A percentile compares a stretch with the other conserved stretches of the same genome.
These are phyloP conservation scores for Aegithalos caudatus DNA, from an alignment of 2,113 vertebrate genomes.

Conservation along the genomic window DNA sequence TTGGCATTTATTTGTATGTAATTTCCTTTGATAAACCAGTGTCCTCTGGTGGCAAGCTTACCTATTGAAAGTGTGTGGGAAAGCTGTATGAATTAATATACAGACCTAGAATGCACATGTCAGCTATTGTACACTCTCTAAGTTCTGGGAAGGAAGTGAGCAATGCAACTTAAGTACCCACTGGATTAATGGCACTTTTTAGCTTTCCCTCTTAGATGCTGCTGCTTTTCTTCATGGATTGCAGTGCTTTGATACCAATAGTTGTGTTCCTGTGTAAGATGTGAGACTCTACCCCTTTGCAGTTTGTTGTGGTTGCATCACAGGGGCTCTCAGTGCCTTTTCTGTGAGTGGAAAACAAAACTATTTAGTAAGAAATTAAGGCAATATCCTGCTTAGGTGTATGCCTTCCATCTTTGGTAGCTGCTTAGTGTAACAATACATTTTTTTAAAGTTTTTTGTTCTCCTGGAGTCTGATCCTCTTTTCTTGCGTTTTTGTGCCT, in stretches of 20 bases:
- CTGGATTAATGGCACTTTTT: neutral
- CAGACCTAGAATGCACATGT: neutral
- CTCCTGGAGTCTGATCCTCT: neutral
- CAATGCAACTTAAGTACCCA: neutral
- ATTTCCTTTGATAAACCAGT: neutral
- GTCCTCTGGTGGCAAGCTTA: neutral
- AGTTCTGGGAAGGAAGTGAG: neutral
- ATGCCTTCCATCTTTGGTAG: neutral
- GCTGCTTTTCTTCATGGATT: neutral
- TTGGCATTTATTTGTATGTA: neutral
- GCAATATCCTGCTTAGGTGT: neutral
- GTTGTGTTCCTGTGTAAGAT: neutral
- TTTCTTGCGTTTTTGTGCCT: neutral
- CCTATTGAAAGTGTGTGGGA: neutral
- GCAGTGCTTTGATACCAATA: neutral
- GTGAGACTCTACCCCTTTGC: neutral
- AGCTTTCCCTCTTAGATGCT: neutral
- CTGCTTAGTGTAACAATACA: neutral
- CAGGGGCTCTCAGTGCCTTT: neutral
- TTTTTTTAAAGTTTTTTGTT: neutral
- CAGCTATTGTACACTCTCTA: neutral
- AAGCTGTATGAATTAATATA: neutral
- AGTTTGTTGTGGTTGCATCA: neutral
- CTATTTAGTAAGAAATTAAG: neutral
- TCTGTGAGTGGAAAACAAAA: neutral